Conservation (phyloP, 2,888 invertebrate species). For the Brachycybe producta region DNA sequence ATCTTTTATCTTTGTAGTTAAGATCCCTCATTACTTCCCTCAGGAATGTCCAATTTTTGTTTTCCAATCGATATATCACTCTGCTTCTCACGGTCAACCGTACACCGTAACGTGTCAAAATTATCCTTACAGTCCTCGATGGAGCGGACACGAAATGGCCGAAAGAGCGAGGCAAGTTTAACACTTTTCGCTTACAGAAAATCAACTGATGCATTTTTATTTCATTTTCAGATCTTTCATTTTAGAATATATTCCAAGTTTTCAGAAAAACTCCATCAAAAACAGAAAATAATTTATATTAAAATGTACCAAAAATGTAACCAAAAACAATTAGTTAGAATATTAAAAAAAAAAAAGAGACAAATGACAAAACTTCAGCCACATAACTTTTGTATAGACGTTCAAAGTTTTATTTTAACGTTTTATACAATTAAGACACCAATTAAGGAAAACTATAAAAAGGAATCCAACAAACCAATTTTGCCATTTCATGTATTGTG, state of each 20-base stretch:
- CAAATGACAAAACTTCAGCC: no score
- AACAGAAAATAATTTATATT: background rate
- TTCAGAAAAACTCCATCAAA: conserved; percentile 5
- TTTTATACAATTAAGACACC: no score
- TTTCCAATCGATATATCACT: conserved; percentile 36
- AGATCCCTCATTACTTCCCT: conserved; percentile 34
- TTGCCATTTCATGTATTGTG: no score
- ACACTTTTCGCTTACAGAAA: no score
- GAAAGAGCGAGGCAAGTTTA: conserved; percentile 23
- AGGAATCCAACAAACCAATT: no score
- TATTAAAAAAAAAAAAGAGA: no score
- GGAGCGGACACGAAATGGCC: conserved; percentile 35
- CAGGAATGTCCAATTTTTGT: conserved; percentile 31
- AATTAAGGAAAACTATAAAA: no score
- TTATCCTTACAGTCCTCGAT: conserved; percentile 35
- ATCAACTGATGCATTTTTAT: no score
- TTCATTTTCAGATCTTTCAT: conserved; percentile 5
- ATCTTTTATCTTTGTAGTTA: conserved; percentile 31
- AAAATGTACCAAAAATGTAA: no score
- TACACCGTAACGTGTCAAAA: conserved; percentile 33
- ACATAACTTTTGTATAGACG: no score
- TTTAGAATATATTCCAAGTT: conserved; percentile 1
- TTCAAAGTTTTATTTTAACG: no score
- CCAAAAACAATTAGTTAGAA: no score
- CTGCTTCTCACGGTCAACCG: conserved; percentile 30